Base-by-base conservation (phyloP, 35 echinoderm and acorn worm genomes). In the Ptychodera flava region DNA sequence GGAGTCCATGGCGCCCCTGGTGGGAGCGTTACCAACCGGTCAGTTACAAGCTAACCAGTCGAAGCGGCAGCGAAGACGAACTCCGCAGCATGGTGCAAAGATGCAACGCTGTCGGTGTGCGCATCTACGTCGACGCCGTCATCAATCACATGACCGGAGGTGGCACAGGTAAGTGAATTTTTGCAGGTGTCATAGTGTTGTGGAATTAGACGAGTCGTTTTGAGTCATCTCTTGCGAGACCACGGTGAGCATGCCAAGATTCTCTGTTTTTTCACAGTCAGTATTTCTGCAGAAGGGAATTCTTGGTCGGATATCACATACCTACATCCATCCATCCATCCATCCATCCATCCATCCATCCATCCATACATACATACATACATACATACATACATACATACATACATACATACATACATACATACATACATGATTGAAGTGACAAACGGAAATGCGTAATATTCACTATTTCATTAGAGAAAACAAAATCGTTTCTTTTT, bases 71-170 rank as follows among this genome's bases (percentile, higher is more conserved):
- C 35, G 85, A 85, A 31, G 83, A 36, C 1, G 82, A 91, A 29
- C 81, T 95, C 31, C 31, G 35, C 1, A 78, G 89, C 35, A 95
- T 95, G 93, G 90, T 95, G 16, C 31, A 85, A 1, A 76, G 93
- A 76, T 95, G 93, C 52, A 91, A 95, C 84, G 76, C 82, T n/a
- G 87, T 86, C 30, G 93, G 93, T 28, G 93, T 95, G 0, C 78
- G 87, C 36, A 91, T 95, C 80, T 95, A 95, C 85, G 87, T 81
- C 16, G 93, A 95, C 37, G 93, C 78, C 27, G 93, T 95, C 16
- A 31, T 92, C 33, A 92, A 95, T 80, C 90, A 95, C 85, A 95
- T 95, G 90, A 36, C 16, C 37, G 82, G 34, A 22, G 1, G 32
- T 33, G 2, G 80, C 12, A 28, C 28, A 80, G 30, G n/a, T 80